Percentiles rank a stretch among this genome's conserved stretches.
These are phyloP conservation scores for Anguilla japonica DNA, from an alignment of 2,113 vertebrate genomes.

Conservation along the genomic window DNA sequence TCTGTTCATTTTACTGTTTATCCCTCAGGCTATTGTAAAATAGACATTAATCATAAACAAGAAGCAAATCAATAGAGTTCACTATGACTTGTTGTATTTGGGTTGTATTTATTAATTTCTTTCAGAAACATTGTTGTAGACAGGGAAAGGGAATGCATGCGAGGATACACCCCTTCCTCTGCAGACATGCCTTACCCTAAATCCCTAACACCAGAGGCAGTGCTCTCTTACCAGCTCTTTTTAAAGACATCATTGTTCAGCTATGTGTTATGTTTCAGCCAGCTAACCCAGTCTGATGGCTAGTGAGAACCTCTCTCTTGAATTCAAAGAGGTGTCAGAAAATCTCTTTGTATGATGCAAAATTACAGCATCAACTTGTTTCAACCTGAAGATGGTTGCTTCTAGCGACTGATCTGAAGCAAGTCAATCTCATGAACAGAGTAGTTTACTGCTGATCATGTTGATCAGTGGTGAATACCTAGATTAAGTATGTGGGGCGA, in stretches of 20 bases:
- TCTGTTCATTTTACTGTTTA: conserved; percentile 22
- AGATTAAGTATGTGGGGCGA: too few relatives aligned
- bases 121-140: conserved; percentile 5
- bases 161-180: not conserved
- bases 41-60: conserved; percentile 28
- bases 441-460: too few relatives aligned
- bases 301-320: not conserved
- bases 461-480: too few relatives aligned
- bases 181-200: not conserved
- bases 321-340: not conserved
- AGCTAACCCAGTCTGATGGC: not conserved
- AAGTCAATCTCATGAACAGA: too few relatives aligned
- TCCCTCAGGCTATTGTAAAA: conserved; percentile 21
- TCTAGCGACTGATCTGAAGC: too few relatives aligned
- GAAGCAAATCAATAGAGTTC: conserved; percentile 2
- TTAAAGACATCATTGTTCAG: not conserved
- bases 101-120: not conserved
- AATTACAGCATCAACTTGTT: too few relatives aligned
- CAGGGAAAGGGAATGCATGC: not conserved
- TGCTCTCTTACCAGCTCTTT: not conserved
- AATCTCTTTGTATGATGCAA: too few relatives aligned
- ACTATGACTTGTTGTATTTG: conserved; percentile 7
- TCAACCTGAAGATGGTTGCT: too few relatives aligned
- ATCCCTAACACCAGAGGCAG: not conserved
- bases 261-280: not conserved